These are phyloP conservation scores for Tetramorium parvispinum DNA, from an alignment of 1,140 invertebrate species.

Conservation along the genomic window DNA sequence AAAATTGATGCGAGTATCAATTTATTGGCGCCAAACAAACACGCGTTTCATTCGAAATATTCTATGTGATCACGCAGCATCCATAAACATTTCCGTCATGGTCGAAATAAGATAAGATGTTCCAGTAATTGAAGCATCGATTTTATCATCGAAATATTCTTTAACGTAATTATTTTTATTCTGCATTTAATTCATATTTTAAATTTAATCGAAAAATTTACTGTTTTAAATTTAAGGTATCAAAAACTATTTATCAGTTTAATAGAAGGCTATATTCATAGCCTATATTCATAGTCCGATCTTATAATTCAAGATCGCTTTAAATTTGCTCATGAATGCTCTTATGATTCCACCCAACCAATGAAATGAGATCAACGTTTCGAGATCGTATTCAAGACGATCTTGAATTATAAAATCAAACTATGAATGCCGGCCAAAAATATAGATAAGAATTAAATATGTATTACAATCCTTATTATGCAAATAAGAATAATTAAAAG, in stretches of 20 bases:
- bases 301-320: too few relatives aligned
- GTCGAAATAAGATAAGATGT: not conserved
- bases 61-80: not conserved
- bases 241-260: not conserved
- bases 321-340: too few relatives aligned
- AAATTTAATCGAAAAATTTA: not conserved
- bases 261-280: too few relatives aligned
- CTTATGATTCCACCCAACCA: too few relatives aligned
- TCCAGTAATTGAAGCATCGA: not conserved
- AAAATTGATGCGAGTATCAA: constrained; percentile 55
- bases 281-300: too few relatives aligned
- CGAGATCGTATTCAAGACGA: too few relatives aligned
- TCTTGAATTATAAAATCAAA: too few relatives aligned
- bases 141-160: not conserved
- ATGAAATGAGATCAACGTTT: too few relatives aligned
- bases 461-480: not conserved
- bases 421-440: not conserved
- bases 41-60: constrained; percentile 29
- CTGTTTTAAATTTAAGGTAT: not conserved
- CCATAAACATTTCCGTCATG: constrained; percentile 1
- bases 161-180: not conserved
- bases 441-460: not conserved
- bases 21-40: constrained; percentile 44
- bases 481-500: not conserved
- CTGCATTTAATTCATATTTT: not conserved